phyloP scores from a whole-genome alignment of 2,113 vertebrate species.

The Deroptyus accipitrinus region DNA sequence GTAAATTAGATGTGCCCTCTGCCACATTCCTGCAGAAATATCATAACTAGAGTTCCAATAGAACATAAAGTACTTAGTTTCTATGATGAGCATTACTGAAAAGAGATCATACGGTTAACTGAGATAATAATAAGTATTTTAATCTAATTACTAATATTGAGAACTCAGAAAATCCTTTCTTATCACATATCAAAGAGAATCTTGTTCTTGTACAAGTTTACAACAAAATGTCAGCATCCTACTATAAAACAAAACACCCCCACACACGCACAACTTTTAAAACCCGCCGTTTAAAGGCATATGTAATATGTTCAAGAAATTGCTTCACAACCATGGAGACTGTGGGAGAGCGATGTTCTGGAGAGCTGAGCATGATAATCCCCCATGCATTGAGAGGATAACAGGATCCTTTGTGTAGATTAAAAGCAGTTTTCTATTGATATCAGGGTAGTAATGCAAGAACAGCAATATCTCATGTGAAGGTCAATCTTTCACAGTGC shows the following conservation, averaged over 20 bases:
- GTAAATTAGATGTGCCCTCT: background rate
- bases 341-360: background rate
- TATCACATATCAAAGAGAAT: background rate
- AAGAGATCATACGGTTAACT: background rate
- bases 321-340: slow-evolving; percentile 3
- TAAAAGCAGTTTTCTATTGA: slow-evolving; percentile 75
- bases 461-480: slow-evolving; percentile 70
- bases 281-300: background rate
- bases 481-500: slow-evolving; percentile 77
- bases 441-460: slow-evolving; percentile 65
- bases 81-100: background rate
- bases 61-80: background rate
- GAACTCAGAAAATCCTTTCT: background rate
- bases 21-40: background rate
- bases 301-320: slow-evolving; percentile 34
- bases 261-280: background rate
- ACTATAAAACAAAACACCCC: background rate
- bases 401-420: slow-evolving; percentile 67
- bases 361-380: slow-evolving; percentile 64
- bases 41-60: background rate
- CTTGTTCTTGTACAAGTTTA: background rate
- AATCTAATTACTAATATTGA: background rate
- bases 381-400: slow-evolving; percentile 64
- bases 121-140: slow-evolving; percentile 8
- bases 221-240: background rate